These are phyloP conservation scores for Panonychus citri DNA, from an alignment of 1,140 invertebrate species.

Conservation along the genomic window DNA sequence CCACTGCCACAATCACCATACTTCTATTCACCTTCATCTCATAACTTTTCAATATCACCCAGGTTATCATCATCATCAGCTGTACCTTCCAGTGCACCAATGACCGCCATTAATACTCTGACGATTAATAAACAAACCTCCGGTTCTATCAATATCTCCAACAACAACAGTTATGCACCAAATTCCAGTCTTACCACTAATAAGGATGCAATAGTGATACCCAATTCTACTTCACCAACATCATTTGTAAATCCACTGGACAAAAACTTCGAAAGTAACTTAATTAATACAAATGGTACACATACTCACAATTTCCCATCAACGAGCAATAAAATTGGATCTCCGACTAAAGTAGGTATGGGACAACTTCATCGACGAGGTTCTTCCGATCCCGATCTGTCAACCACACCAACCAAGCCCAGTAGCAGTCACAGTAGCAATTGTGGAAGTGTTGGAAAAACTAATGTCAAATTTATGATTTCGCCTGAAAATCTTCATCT, in stretches of 20 bases:
- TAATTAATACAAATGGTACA: too few relatives aligned
- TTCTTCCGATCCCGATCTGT: slow-evolving; percentile 77
- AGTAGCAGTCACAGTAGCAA: slow-evolving; percentile 16
- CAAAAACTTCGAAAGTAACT: too few relatives aligned
- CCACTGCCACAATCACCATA: too few relatives aligned
- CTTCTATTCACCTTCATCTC: background rate
- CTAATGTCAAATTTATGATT: background rate
- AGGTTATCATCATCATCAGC: background rate
- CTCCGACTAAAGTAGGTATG: background rate
- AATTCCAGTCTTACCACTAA: too few relatives aligned
- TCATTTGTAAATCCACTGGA: background rate
- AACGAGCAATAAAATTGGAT: background rate
- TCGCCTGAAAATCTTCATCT: slow-evolving; percentile 10
- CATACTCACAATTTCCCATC: background rate
- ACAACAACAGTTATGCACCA: too few relatives aligned
- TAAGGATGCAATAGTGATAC: background rate
- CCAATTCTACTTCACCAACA: background rate
- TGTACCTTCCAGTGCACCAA: background rate
- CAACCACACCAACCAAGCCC: slow-evolving; percentile 67
- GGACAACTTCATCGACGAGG: slow-evolving; percentile 28
- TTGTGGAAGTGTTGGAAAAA: background rate
- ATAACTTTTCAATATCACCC: background rate
- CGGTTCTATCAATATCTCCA: too few relatives aligned
- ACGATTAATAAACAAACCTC: too few relatives aligned
- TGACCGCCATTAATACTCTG: too few relatives aligned